phyloP scores from a whole-genome alignment of 2,888 invertebrate genomes.

The Cremastinae sp. region DNA sequence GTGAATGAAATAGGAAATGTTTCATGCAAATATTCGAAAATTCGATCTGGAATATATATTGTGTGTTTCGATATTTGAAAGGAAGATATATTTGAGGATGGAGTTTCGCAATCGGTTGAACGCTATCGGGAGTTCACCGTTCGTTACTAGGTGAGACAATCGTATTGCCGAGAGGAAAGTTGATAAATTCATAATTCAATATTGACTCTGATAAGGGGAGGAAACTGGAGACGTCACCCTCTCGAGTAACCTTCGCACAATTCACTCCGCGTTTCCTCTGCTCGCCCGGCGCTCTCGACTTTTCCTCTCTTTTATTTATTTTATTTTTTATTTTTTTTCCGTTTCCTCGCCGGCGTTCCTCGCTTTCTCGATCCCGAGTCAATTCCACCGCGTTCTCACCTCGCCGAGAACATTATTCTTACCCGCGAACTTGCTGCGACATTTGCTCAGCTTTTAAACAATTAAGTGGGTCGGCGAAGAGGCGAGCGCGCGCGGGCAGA shows the following conservation, averaged over 20 bases:
- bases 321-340: background rate
- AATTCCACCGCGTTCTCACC: constrained; percentile 17
- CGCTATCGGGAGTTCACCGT: constrained; percentile 25
- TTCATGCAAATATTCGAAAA: too few species aligned
- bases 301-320: background rate
- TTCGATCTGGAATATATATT: background rate
- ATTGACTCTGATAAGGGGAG: constrained; percentile 73
- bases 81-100: constrained; percentile 14
- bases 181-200: constrained; percentile 79
- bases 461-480: constrained; percentile 39
- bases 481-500: background rate
- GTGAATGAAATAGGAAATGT: too few species aligned
- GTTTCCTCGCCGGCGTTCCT: constrained; percentile 6
- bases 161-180: constrained; percentile 64
- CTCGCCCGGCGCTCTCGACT: constrained; percentile 2
- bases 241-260: constrained; percentile 76
- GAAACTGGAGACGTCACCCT: constrained; percentile 67
- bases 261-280: constrained; percentile 57
- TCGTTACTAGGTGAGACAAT: constrained; percentile 55
- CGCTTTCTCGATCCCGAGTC: constrained; percentile 19
- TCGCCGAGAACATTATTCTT: constrained; percentile 31
- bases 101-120: constrained; percentile 29
- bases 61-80: background rate
- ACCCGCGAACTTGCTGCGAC: constrained; percentile 35
- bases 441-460: constrained; percentile 58